A percentile compares a stretch with the other conserved stretches of the same genome.
Conservation (phyloP, 2,113 vertebrate species). For the Phylloscopus whistleri region DNA sequence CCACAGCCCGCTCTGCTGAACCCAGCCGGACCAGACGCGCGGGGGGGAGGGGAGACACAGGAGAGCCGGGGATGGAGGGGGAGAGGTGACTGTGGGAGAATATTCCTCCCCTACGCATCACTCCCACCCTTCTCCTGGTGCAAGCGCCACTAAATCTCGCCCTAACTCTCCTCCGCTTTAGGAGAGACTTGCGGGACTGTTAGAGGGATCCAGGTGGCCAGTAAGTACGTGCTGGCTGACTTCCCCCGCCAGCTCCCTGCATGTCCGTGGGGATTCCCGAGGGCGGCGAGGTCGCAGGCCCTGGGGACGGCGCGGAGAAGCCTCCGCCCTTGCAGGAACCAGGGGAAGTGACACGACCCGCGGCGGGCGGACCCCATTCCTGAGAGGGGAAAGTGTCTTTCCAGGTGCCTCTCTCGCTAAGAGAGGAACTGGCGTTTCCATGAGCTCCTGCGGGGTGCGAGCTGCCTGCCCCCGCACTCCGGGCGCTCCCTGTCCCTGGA, state of each 20-base stretch:
- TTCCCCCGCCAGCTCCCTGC: background rate
- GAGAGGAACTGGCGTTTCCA: background rate
- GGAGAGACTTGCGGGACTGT: background rate
- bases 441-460: background rate
- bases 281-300: background rate
- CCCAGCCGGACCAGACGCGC: background rate
- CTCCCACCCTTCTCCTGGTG: constrained; percentile 29
- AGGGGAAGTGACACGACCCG: background rate
- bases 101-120: constrained; percentile 1
- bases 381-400: background rate
- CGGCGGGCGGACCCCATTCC: background rate
- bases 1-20: constrained; percentile 28
- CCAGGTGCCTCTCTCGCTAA: background rate
- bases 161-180: background rate
- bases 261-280: background rate
- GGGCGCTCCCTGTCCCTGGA: background rate
- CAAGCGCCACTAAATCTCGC: constrained; percentile 36
- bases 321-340: background rate
- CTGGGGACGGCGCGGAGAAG: background rate
- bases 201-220: constrained; percentile 11
- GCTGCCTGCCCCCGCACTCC: background rate
- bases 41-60: background rate
- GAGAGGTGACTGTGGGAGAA: constrained; percentile 38
- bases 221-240: constrained; percentile 42
- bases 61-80: background rate